A percentile compares a stretch with the other conserved stretches of the same genome.
Conservation (phyloP, 1,140 invertebrate genomes). For the Teleopsis dalmanni region DNA sequence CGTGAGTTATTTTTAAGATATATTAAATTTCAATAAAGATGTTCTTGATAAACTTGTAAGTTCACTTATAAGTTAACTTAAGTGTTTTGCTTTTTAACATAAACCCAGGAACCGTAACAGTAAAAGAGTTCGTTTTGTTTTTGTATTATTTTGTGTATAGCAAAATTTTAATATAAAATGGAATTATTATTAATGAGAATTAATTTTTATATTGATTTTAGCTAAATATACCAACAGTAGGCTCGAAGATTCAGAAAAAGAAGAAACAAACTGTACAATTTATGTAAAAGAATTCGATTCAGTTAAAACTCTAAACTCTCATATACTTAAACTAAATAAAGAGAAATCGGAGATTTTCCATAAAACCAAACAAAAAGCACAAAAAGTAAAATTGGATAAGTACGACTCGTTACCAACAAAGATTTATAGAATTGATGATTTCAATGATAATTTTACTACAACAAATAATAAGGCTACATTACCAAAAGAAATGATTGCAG, state of each 20-base stretch:
- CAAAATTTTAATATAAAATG: not conserved
- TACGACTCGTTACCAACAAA: too few relatives aligned
- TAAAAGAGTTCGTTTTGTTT: constrained; percentile 57
- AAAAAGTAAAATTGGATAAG: too few relatives aligned
- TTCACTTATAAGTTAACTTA: too few relatives aligned
- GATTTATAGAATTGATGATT: too few relatives aligned
- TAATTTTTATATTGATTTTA: not conserved
- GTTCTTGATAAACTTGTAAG: too few relatives aligned
- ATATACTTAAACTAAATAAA: constrained; percentile 37
- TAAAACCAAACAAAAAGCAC: constrained; percentile 16
- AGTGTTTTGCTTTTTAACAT: too few relatives aligned
- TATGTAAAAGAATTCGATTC: constrained; percentile 37
- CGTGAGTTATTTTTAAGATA: too few relatives aligned
- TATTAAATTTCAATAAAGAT: too few relatives aligned
- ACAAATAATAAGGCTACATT: too few relatives aligned
- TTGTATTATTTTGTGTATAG: not conserved
- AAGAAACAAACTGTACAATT: constrained; percentile 47
- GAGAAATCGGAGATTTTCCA: constrained; percentile 47
- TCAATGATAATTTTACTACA: too few relatives aligned
- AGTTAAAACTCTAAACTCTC: constrained; percentile 25
- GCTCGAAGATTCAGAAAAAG: constrained; percentile 13
- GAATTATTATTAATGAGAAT: constrained; percentile 2
- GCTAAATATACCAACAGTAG: not conserved
- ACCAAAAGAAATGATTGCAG: too few relatives aligned
- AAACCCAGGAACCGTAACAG: constrained; percentile 47